Percentiles rank a stretch among this genome's conserved stretches.
phyloP scores from a whole-genome alignment of 2,888 invertebrate genomes.

The Ichneumoninae sp. region DNA sequence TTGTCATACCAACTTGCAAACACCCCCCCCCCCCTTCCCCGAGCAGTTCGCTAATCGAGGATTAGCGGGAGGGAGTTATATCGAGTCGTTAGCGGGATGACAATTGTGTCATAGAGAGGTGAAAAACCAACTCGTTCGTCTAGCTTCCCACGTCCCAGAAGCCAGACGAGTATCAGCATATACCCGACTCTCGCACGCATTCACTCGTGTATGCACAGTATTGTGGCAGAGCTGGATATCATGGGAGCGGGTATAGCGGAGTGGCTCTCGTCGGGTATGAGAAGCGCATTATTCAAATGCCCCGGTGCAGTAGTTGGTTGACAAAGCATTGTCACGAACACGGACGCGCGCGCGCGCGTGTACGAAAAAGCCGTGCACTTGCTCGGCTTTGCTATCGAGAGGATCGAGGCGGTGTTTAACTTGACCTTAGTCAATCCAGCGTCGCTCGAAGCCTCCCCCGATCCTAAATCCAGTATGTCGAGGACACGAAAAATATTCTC shows the following conservation, averaged over 20 bases:
- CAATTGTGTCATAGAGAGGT: constrained; percentile 54
- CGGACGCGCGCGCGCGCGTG: constrained; percentile 8
- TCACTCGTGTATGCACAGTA: neutral
- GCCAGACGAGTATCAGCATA: constrained; percentile 35
- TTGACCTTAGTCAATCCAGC: constrained; percentile 61
- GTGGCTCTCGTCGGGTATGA: neutral
- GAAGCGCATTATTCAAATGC: neutral
- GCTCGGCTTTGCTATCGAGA: constrained; percentile 39
- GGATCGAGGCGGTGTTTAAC: constrained; percentile 39
- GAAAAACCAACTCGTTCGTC: constrained; percentile 37
- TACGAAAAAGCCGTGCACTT: constrained; percentile 11
- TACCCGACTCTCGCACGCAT: constrained; percentile 28
- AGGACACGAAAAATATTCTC: too few species aligned
- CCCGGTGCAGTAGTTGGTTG: neutral
- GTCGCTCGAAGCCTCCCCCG: neutral
- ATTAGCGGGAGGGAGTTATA: neutral
- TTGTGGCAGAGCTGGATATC: neutral
- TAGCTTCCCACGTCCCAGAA: constrained; percentile 65
- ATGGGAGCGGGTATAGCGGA: neutral
- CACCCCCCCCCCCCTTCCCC: neutral
- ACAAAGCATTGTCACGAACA: neutral
- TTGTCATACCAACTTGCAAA: constrained; percentile 49
- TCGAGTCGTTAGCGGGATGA: constrained; percentile 53
- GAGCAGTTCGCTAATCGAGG: constrained; percentile 29
- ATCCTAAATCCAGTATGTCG: too few species aligned